These are phyloP conservation scores for Cromileptes altivelis DNA, from an alignment of 2,113 vertebrate genomes.

Conservation along the genomic window DNA sequence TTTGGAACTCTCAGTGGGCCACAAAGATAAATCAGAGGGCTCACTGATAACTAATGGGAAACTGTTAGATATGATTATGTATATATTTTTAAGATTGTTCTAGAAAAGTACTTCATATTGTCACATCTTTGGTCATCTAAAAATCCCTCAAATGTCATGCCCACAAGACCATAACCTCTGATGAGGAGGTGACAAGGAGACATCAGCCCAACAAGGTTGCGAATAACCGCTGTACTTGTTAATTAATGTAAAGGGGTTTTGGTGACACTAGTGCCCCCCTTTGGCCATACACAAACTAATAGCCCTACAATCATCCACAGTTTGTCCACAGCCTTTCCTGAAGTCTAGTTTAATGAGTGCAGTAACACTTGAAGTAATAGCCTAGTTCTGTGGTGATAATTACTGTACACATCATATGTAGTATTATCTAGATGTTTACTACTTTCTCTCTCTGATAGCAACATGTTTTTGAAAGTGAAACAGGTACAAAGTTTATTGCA, in stretches of 20 bases:
- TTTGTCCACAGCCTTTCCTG: background rate
- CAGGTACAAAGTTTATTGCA: background rate
- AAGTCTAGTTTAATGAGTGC: background rate
- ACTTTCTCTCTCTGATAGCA: background rate
- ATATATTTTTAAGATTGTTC: background rate
- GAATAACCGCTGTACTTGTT: background rate
- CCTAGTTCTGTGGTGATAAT: background rate
- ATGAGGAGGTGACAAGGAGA: background rate
- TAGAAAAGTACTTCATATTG: background rate
- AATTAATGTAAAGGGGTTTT: background rate
- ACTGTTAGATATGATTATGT: background rate
- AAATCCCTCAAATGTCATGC: background rate
- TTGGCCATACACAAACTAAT: background rate
- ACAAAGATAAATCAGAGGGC: background rate
- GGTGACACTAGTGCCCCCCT: constrained; percentile 1
- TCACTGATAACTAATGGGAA: background rate
- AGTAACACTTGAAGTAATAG: background rate
- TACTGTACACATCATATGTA: background rate
- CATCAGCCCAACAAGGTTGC: background rate
- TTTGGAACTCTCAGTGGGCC: background rate
- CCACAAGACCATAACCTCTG: background rate
- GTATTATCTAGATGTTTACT: background rate
- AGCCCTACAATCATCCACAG: background rate
- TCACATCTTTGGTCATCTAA: background rate
- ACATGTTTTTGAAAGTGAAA: constrained; percentile 8